phyloP scores from a whole-genome alignment of 2,797 vertebrate species.

The Philypnodon macrostomus region DNA sequence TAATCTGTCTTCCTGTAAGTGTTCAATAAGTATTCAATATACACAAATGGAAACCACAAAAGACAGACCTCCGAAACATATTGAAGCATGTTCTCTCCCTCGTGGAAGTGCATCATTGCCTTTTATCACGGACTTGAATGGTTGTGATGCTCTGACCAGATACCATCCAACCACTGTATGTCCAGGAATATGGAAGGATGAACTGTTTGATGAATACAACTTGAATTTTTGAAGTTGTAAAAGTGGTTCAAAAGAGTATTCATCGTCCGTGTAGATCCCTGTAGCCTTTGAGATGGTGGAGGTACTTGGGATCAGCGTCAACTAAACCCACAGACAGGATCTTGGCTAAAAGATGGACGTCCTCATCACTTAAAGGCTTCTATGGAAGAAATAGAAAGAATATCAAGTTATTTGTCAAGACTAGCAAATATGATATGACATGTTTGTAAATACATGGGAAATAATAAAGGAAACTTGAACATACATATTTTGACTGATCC shows the following conservation, averaged over 20 bases:
- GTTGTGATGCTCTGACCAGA: constrained; percentile 4
- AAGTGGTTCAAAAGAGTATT: constrained; percentile 6
- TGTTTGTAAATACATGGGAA: not conserved
- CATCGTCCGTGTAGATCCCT: constrained; percentile 62
- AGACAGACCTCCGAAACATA: too few species aligned
- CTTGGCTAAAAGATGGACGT: constrained; percentile 68
- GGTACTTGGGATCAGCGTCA: constrained; percentile 78
- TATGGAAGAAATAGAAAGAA: constrained; percentile 26
- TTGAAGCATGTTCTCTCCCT: not conserved
- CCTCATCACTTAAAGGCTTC: constrained; percentile 70
- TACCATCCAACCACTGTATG: constrained; percentile 6
- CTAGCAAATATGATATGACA: not conserved
- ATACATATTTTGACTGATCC: not conserved
- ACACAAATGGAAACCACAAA: too few species aligned
- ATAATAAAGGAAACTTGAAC: not conserved
- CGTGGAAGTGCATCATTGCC: not conserved
- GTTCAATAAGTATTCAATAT: too few species aligned
- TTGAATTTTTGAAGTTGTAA: not conserved
- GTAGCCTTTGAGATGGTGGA: constrained; percentile 77
- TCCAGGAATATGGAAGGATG: constrained; percentile 1
- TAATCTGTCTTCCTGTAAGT: too few species aligned
- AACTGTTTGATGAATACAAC: not conserved
- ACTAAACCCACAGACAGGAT: constrained; percentile 76
- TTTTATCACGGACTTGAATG: not conserved
- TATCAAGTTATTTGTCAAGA: not conserved